These are phyloP conservation scores for Acridotheres tristis DNA, from an alignment of 2,797 vertebrate species.

Conservation along the genomic window DNA sequence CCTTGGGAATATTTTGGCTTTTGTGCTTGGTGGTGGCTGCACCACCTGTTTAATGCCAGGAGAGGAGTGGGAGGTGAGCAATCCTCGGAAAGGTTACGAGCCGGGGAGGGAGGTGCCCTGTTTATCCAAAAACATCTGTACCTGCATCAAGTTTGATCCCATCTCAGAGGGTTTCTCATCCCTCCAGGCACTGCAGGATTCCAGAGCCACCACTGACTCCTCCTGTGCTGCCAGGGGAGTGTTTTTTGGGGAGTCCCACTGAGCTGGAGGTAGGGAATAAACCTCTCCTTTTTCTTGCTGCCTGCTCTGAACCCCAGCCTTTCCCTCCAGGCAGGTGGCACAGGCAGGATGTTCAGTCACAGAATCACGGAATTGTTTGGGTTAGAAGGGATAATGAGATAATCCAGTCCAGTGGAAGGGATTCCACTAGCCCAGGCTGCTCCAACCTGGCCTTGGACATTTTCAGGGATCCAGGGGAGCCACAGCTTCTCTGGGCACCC, in stretches of 20 bases:
- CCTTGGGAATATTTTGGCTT: not conserved
- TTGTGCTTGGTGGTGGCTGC: not conserved
- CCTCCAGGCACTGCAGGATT: not conserved
- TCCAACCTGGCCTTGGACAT: not conserved
- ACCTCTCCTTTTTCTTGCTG: not conserved
- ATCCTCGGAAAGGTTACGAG: not conserved
- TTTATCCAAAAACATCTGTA: not conserved
- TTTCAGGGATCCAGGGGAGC: not conserved
- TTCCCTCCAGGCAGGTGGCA: not conserved
- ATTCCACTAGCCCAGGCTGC: rapidly evolving
- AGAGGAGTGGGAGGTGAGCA: rapidly evolving
- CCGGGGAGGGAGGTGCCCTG: not conserved
- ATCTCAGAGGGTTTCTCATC: not conserved
- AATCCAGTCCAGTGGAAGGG: not conserved
- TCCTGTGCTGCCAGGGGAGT: not conserved
- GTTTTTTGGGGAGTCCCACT: not conserved
- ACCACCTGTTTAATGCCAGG: not conserved
- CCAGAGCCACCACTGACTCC: not conserved
- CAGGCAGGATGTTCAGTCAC: not conserved
- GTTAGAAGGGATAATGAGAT: not conserved
- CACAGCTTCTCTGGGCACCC: not conserved
- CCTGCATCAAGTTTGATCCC: rapidly evolving
- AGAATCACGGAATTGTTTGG: not conserved
- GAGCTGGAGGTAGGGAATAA: not conserved
- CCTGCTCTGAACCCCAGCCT: not conserved